Evolutionary conservation across 1,140 invertebrate species (phyloP).

Genomic region (Druon quercuslanigerum): DNA sequence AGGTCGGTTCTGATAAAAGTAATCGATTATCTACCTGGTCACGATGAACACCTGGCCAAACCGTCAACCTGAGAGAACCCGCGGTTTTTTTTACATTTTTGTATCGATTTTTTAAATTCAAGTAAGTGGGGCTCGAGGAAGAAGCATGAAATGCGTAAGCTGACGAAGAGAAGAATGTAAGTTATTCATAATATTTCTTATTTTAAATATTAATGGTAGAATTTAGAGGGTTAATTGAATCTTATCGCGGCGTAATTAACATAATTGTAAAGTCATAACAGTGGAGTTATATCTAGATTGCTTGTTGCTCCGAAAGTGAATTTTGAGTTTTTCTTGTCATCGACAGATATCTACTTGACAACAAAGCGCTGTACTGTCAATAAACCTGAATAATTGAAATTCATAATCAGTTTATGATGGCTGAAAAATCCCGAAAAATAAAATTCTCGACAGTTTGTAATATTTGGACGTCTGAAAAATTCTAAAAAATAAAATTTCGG

Average conservation of each 20-base stretch:
- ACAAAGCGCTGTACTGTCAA: too few relatives aligned
- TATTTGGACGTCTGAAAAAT: too few relatives aligned
- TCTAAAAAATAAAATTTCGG: too few relatives aligned
- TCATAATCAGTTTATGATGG: too few relatives aligned
- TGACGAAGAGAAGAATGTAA: conserved; percentile 33
- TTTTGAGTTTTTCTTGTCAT: background rate
- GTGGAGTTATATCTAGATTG: background rate
- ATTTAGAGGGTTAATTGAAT: background rate
- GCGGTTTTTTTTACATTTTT: background rate
- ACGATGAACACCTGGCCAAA: conserved; percentile 25
- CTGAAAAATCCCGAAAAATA: too few relatives aligned
- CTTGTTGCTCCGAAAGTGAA: background rate
- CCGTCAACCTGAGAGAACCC: background rate
- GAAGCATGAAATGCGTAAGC: conserved; percentile 39
- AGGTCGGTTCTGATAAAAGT: background rate
- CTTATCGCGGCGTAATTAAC: background rate
- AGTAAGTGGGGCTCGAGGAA: background rate
- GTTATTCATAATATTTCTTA: background rate
- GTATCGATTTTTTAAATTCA: background rate
- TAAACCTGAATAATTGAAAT: too few relatives aligned
- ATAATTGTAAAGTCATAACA: background rate
- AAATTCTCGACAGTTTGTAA: too few relatives aligned
- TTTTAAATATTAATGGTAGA: background rate
- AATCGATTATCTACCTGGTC: conserved; percentile 28
- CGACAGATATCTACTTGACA: too few relatives aligned